These are phyloP conservation scores for Aldrovandia affinis DNA, from an alignment of 2,797 vertebrate species.

Conservation along the genomic window DNA sequence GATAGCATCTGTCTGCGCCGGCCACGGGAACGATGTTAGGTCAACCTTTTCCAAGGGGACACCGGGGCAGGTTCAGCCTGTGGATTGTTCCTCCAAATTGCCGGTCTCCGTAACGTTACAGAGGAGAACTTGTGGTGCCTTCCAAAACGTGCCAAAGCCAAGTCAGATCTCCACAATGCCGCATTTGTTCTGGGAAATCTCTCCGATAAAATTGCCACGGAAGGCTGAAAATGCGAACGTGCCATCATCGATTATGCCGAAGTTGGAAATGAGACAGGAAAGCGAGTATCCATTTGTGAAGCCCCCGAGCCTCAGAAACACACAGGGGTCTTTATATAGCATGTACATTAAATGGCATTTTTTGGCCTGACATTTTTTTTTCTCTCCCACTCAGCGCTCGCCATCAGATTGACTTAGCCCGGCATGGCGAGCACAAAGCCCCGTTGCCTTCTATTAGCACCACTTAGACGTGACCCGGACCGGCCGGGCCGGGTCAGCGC, in stretches of 20 bases:
- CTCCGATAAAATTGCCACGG: conserved; percentile 45
- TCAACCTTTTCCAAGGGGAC: conserved; percentile 3
- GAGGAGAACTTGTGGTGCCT: neutral
- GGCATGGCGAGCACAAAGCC: conserved; percentile 17
- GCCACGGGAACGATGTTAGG: neutral
- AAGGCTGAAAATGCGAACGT: conserved; percentile 38
- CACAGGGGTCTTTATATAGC: conserved; percentile 29
- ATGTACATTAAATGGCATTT: conserved; percentile 21
- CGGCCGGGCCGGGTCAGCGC: conserved; percentile 66
- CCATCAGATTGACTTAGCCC: neutral
- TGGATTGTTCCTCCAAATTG: conserved; percentile 7
- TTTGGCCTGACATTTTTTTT: conserved; percentile 13
- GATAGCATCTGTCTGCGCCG: neutral
- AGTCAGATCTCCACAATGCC: neutral
- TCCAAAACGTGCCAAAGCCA: neutral
- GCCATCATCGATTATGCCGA: conserved; percentile 45
- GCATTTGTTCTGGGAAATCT: conserved; percentile 43
- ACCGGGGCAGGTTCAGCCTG: conserved; percentile 9
- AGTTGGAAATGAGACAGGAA: conserved; percentile 19
- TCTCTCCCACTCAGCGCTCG: conserved; percentile 20
- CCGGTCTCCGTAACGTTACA: neutral
- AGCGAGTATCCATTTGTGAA: conserved; percentile 9
- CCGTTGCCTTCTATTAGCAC: conserved; percentile 63
- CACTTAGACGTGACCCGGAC: conserved; percentile 70
- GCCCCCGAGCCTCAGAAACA: conserved; percentile 1